phyloP scores from a whole-genome alignment of 2,888 invertebrate species.

The Lumbricus terrestris region DNA sequence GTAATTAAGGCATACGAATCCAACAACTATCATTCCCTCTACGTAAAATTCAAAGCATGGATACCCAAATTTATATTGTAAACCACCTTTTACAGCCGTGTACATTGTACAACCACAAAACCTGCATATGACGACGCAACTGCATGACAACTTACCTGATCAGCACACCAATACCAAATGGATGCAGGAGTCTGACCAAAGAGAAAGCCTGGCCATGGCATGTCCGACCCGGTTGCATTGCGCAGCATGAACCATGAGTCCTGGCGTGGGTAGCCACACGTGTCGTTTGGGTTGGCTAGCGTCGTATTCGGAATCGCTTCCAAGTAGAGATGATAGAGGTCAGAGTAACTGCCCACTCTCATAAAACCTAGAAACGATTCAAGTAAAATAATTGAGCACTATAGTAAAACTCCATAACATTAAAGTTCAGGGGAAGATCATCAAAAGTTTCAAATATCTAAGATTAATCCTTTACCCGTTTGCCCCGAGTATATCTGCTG shows the following conservation, averaged over 20 bases:
- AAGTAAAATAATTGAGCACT: not conserved
- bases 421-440: no score
- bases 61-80: no score
- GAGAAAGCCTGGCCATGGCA: conserved; percentile 64
- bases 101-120: no score
- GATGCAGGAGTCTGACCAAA: conserved; percentile 63
- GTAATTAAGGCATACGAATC: no score
- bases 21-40: not conserved
- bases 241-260: conserved; percentile 61
- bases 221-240: conserved; percentile 57
- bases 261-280: conserved; percentile 54
- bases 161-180: conserved; percentile 63
- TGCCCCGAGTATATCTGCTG: no score
- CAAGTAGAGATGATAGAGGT: conserved; percentile 57
- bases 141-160: conserved; percentile 52
- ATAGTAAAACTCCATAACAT: no score
- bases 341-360: conserved; percentile 59
- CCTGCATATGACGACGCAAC: no score
- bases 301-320: conserved; percentile 54
- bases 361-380: conserved; percentile 52
- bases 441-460: no score
- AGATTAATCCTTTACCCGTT: no score
- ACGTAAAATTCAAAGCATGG: no score
- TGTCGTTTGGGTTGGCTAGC: conserved; percentile 38
- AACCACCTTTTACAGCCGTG: not conserved